Conservation (phyloP, 92 coral and sea anemone species). For the Desmophyllum pertusum region DNA sequence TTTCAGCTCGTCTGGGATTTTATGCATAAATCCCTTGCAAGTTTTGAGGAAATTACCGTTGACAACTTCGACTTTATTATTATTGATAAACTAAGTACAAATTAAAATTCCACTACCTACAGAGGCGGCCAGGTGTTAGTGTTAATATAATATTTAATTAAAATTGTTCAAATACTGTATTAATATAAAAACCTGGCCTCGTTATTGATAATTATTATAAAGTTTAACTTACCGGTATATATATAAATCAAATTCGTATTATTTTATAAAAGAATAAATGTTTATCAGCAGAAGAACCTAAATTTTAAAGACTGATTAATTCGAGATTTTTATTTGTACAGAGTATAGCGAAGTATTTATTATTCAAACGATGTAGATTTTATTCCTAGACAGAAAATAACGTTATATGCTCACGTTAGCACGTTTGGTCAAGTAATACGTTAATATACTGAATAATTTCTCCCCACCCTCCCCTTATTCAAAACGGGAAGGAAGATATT, state of each 20-base stretch:
- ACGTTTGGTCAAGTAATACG: too few relatives aligned
- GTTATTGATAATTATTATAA: neutral
- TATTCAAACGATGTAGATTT: constrained; percentile 8
- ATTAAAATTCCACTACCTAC: too few relatives aligned
- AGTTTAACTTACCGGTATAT: neutral
- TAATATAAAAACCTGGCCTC: neutral
- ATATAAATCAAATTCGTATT: constrained; percentile 6
- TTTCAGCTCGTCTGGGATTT: too few relatives aligned
- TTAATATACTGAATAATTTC: too few relatives aligned
- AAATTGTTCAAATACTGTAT: too few relatives aligned
- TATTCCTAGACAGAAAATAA: neutral
- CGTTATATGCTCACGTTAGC: too few relatives aligned
- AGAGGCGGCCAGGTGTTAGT: too few relatives aligned
- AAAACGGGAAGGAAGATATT: neutral
- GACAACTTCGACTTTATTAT: too few relatives aligned
- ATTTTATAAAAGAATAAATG: constrained; percentile 17
- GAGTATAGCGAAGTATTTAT: constrained; percentile 6
- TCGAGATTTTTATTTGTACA: constrained; percentile 5
- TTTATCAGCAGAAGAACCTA: neutral
- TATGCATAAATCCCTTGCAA: too few relatives aligned
- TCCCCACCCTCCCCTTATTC: neutral
- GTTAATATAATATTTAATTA: too few relatives aligned
- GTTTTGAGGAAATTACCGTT: too few relatives aligned
- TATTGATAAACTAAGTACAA: too few relatives aligned
- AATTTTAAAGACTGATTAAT: neutral